Conservation (phyloP, 2,797 vertebrate species). For the Nothura maculosa region DNA sequence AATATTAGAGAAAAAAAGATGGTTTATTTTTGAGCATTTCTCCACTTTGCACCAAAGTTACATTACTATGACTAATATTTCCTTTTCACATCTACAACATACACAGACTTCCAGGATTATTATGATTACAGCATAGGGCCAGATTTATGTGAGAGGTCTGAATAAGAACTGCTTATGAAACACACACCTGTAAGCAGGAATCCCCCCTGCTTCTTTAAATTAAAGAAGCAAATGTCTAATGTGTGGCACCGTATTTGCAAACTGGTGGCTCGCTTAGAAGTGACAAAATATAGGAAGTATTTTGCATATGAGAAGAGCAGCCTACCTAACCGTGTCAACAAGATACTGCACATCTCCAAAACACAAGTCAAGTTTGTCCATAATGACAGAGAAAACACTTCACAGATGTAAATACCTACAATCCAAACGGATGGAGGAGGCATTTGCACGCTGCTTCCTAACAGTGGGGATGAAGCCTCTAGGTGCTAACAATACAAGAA, state of each 20-base stretch:
- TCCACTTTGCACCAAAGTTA: not conserved
- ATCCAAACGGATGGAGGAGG: slow-evolving; percentile 2
- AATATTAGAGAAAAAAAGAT: not conserved
- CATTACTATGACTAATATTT: not conserved
- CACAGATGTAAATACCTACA: slow-evolving; percentile 7
- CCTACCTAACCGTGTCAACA: not conserved
- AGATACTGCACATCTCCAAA: not conserved
- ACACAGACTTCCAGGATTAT: not conserved
- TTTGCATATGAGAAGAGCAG: not conserved
- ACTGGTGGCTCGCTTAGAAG: not conserved
- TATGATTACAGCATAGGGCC: not conserved
- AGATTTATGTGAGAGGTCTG: not conserved
- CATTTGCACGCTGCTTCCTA: not conserved
- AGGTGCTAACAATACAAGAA: slow-evolving; percentile 70
- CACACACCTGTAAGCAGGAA: not conserved
- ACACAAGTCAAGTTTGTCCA: not conserved
- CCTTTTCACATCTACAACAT: not conserved
- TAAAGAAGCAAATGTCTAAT: not conserved
- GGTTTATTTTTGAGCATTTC: not conserved
- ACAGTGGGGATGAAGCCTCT: slow-evolving; percentile 45
- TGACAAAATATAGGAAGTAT: not conserved
- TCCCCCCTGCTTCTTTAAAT: not conserved
- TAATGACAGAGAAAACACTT: not conserved
- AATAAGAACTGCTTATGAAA: not conserved
- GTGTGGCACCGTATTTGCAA: not conserved